phyloP scores from a whole-genome alignment of 2,797 vertebrate genomes.

The Brachymystax lenok region DNA sequence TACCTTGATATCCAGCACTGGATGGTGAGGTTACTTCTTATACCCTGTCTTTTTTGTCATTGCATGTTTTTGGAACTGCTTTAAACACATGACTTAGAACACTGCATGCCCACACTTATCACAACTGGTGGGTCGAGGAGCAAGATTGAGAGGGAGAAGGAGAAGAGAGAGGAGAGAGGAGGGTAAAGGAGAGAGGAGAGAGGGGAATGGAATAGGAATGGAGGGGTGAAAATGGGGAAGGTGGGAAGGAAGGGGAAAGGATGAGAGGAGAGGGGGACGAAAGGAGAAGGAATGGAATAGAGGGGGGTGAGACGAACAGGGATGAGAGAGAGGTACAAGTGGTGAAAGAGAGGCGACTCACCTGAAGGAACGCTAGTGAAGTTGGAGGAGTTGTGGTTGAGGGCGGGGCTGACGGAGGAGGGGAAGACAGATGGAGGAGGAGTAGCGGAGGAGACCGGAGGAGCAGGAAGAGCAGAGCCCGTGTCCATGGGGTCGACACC shows the following conservation, averaged over 20 bases:
- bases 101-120: no score
- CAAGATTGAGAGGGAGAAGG: neutral
- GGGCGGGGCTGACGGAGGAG: conserved; percentile 50
- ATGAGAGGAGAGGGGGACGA: no score
- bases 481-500: conserved; percentile 30
- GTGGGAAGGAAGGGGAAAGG: no score
- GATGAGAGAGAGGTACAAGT: neutral
- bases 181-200: no score
- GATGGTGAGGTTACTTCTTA: neutral
- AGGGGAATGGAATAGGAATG: no score
- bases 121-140: no score
- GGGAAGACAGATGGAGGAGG: conserved; percentile 45
- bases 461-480: conserved; percentile 28
- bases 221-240: no score
- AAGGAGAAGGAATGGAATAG: no score
- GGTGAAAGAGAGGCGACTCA: conserved; percentile 52
- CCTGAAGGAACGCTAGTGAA: conserved; percentile 55
- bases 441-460: conserved; percentile 29
- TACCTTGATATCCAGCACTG: neutral
- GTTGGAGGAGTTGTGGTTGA: conserved; percentile 48
- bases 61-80: conserved; percentile 19
- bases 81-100: conserved; percentile 11
- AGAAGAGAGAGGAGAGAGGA: no score
- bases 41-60: neutral
- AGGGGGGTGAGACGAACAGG: neutral